phyloP scores from a whole-genome alignment of 92 coral and sea anemone genomes.

The Desmophyllum pertusum region DNA sequence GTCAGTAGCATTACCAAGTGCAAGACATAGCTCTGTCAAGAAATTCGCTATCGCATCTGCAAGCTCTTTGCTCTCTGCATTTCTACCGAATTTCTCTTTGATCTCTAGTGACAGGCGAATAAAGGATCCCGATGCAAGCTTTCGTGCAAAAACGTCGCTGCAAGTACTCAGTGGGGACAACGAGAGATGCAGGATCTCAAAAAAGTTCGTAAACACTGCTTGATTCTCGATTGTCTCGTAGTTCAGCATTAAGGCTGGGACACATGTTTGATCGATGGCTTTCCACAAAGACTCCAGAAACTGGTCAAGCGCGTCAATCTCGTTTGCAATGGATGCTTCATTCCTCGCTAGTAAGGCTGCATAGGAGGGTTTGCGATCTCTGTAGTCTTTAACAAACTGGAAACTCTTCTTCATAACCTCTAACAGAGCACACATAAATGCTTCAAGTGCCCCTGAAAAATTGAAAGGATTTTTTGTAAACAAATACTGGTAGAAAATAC shows the following conservation, averaged over 20 bases:
- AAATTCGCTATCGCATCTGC: conserved; percentile 48
- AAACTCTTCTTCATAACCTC: conserved; percentile 64
- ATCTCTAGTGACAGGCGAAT: conserved; percentile 78
- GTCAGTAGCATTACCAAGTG: conserved; percentile 35
- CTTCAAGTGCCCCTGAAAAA: conserved; percentile 57
- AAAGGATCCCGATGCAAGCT: conserved; percentile 78
- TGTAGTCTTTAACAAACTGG: conserved; percentile 46
- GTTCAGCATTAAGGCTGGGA: conserved; percentile 82
- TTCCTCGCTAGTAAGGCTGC: conserved; percentile 66
- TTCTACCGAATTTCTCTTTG: conserved; percentile 59
- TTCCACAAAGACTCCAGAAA: conserved; percentile 56
- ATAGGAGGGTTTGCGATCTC: conserved; percentile 57
- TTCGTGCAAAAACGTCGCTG: conserved; percentile 61
- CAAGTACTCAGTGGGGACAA: conserved; percentile 38
- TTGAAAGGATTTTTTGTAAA: neutral
- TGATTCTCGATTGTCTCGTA: conserved; percentile 64
- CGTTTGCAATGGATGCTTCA: conserved; percentile 12
- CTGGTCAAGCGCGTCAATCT: conserved; percentile 30
- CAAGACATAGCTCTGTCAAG: conserved; percentile 56
- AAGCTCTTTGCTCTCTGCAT: conserved; percentile 32
- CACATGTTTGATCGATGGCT: conserved; percentile 80
- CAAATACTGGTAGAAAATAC: no score
- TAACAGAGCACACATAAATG: conserved; percentile 61
- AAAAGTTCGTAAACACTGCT: conserved; percentile 66
- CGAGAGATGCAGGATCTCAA: conserved; percentile 69